Evolutionary conservation across 1,140 invertebrate genomes (phyloP).

Genomic region (Pararge aegeria): DNA sequence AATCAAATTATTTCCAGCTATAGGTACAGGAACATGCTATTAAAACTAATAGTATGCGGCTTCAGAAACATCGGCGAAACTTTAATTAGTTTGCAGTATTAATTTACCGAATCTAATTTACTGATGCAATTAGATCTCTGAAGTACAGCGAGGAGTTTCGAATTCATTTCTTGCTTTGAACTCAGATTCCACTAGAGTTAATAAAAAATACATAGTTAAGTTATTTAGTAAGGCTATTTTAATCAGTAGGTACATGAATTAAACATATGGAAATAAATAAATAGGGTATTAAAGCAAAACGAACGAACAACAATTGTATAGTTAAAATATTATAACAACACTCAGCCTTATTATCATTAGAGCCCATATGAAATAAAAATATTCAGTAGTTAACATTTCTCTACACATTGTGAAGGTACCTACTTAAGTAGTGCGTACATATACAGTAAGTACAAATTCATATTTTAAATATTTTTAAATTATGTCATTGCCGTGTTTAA

Average conservation of each 20-base stretch:
- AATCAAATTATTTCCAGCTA: constrained; percentile 18
- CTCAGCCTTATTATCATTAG: too few species aligned
- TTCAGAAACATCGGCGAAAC: constrained; percentile 51
- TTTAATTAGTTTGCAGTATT: constrained; percentile 62
- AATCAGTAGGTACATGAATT: too few species aligned
- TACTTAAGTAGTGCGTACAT: not conserved
- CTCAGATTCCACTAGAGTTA: not conserved
- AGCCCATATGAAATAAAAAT: not conserved
- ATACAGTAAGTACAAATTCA: constrained; percentile 17
- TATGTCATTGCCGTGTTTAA: constrained; percentile 74
- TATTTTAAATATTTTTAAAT: constrained; percentile 46
- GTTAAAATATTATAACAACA: too few species aligned
- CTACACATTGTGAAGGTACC: not conserved
- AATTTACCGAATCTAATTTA: constrained; percentile 46
- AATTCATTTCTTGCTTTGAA: constrained; percentile 10
- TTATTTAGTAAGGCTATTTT: too few species aligned
- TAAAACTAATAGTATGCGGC: constrained; percentile 37
- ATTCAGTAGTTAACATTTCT: not conserved
- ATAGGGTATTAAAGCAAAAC: too few species aligned
- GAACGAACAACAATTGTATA: too few species aligned
- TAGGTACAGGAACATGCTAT: constrained; percentile 26
- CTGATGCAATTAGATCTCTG: constrained; percentile 43
- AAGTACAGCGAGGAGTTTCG: constrained; percentile 6
- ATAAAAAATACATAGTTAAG: too few species aligned
- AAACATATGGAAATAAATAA: too few species aligned